Base-by-base conservation (phyloP, 2,888 invertebrate species). In the Tryphoninae sp. region DNA sequence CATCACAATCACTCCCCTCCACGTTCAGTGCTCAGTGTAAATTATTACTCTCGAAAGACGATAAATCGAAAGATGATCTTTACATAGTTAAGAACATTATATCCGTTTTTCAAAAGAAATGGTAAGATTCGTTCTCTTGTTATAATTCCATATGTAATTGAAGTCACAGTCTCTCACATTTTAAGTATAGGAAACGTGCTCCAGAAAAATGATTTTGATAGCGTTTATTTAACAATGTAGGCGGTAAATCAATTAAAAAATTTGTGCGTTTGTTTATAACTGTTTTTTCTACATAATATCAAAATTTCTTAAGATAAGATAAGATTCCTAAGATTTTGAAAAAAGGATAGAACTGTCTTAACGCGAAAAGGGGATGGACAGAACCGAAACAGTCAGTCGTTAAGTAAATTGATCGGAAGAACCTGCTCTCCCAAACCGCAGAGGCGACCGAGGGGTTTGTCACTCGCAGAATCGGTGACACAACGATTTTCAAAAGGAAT, bases 391-490 rank as follows among this genome's bases (percentile, higher is more conserved):
- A 22, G 71, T 45, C 59, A 72, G 83, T 86, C 84, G 86, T 87
- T 86, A 86, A 84, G 81, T 86, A 87, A 87, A 87, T 86, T 85
- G 87, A 87, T 87, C 86, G 65, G 65, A 58, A 83, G 86, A 83
- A 67, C 80, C 59, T 19, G 83, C 80, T 85, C 83, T 85, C 82
- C 80, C 71, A 67, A 78, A 53, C 81, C 55, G 67, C 78, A 79
- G 55, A 59, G 65, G 49, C 45, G 65, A 58, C 45, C 19, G 0
- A 19, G 19, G 19, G 19, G 19, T 19, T 19, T 19, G 19, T 19
- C 19, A 19, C 19, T 19, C 19, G 19, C 19, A 19, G 19, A 19
- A 19, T 19, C 19, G 19, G n/a, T n/a, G n/a, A n/a, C n/a, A n/a
- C n/a, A n/a, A n/a, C n/a, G n/a, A n/a, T n/a, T n/a, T n/a, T n/a